Conservation (phyloP, 2,888 invertebrate genomes). For the Tuberolachnus salignus region DNA sequence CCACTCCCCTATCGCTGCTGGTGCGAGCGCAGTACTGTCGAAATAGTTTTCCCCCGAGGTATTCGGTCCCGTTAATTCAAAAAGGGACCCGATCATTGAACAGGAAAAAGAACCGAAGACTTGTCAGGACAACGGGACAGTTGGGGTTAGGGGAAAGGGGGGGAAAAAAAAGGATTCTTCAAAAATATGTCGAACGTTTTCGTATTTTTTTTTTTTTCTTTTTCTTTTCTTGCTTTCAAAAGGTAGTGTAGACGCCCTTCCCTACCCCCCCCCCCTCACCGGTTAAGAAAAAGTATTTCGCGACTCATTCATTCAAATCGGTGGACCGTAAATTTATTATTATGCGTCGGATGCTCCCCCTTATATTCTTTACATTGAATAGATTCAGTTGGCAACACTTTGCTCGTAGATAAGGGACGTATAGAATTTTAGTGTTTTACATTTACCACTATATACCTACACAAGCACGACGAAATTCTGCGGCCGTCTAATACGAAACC, state of each 20-base stretch:
- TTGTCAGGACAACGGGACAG: slow-evolving; percentile 4
- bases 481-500: not conserved
- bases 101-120: slow-evolving; percentile 42
- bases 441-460: not conserved
- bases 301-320: slow-evolving; percentile 35
- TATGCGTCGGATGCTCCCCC: slow-evolving; percentile 18
- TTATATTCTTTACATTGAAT: not conserved
- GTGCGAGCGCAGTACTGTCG: slow-evolving; percentile 12
- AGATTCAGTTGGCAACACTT: slow-evolving; percentile 2
- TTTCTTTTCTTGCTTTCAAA: slow-evolving; percentile 23
- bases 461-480: not conserved
- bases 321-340: slow-evolving; percentile 45
- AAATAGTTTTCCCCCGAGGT: slow-evolving; percentile 46
- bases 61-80: slow-evolving; percentile 31
- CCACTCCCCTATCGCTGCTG: not conserved
- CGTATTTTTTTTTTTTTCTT: slow-evolving; percentile 39
- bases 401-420: not conserved
- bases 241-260: not conserved
- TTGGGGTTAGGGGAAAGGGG: no score
- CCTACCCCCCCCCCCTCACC: no score
- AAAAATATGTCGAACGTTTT: slow-evolving; percentile 38
- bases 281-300: slow-evolving; percentile 27
- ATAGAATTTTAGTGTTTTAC: not conserved
- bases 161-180: not conserved
- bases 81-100: slow-evolving; percentile 44